These are phyloP conservation scores for Micronycteris hirsuta DNA, from an alignment of 2,113 vertebrate genomes.

Conservation along the genomic window DNA sequence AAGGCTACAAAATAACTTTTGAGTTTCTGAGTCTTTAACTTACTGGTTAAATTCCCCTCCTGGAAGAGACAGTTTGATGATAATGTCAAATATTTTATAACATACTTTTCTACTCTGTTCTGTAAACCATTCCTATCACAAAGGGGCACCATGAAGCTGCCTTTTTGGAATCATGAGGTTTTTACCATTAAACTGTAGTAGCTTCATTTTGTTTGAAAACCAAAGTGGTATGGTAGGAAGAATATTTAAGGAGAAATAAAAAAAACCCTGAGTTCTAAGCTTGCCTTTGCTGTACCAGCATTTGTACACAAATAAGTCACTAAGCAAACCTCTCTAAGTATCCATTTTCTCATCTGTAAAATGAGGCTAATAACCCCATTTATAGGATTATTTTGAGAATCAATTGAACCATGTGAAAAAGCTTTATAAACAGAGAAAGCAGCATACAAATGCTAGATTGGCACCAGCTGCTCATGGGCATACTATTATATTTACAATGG, in stretches of 20 bases:
- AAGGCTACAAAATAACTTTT: constrained; percentile 17
- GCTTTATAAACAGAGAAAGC: constrained; percentile 1
- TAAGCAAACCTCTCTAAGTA: not conserved
- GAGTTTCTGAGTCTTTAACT: constrained; percentile 4
- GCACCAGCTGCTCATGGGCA: not conserved
- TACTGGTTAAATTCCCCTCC: not conserved
- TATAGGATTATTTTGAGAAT: constrained; percentile 37
- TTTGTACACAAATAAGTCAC: not conserved
- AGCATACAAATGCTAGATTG: not conserved
- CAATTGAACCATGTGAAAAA: not conserved
- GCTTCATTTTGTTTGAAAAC: constrained; percentile 41
- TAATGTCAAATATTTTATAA: constrained; percentile 13
- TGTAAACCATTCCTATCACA: not conserved
- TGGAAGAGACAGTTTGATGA: constrained; percentile 8
- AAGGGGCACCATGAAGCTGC: not conserved
- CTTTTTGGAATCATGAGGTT: not conserved
- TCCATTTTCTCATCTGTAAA: constrained; percentile 25
- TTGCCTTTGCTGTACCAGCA: not conserved
- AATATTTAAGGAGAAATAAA: constrained; percentile 5
- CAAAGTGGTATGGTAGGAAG: not conserved
- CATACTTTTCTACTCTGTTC: constrained; percentile 1
- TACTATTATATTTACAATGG: not conserved
- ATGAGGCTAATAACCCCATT: not conserved
- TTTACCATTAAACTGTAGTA: not conserved
- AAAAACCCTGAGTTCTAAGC: not conserved